These are phyloP conservation scores for Cranoglanis bouderius DNA, from an alignment of 2,113 vertebrate genomes.

Conservation along the genomic window DNA sequence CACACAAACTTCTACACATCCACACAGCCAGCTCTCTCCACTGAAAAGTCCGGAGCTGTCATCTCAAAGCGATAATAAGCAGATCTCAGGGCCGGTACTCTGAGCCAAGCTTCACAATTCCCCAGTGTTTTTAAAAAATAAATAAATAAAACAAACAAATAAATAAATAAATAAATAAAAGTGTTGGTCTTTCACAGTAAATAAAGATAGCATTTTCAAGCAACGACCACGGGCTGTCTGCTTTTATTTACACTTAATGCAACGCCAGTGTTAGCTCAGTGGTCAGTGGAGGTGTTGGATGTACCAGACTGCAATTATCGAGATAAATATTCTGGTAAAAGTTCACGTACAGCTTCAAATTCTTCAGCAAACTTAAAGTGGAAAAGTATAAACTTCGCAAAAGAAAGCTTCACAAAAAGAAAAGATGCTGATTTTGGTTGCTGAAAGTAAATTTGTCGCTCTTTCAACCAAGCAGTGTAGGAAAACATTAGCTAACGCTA, in stretches of 20 bases:
- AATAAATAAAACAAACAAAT: too few species aligned
- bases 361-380: neutral
- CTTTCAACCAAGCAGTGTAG: neutral
- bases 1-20: neutral
- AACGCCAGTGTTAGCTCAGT: neutral
- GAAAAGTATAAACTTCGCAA: neutral
- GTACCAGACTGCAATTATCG: slow-evolving; percentile 5
- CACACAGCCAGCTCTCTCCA: neutral
- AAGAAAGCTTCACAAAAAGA: neutral
- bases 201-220: neutral
- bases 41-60: neutral
- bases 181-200: slow-evolving; percentile 13
- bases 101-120: neutral
- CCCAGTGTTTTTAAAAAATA: neutral
- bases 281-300: neutral
- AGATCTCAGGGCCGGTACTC: neutral
- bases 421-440: neutral
- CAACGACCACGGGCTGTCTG: neutral
- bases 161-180: neutral
- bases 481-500: neutral
- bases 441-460: neutral
- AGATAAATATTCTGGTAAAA: neutral
- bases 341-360: neutral
- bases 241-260: neutral
- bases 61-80: slow-evolving; percentile 15